A percentile compares a stretch with the other conserved stretches of the same genome.
phyloP scores from a whole-genome alignment of 2,797 vertebrate genomes.

The Crocodylus rhombifer region DNA sequence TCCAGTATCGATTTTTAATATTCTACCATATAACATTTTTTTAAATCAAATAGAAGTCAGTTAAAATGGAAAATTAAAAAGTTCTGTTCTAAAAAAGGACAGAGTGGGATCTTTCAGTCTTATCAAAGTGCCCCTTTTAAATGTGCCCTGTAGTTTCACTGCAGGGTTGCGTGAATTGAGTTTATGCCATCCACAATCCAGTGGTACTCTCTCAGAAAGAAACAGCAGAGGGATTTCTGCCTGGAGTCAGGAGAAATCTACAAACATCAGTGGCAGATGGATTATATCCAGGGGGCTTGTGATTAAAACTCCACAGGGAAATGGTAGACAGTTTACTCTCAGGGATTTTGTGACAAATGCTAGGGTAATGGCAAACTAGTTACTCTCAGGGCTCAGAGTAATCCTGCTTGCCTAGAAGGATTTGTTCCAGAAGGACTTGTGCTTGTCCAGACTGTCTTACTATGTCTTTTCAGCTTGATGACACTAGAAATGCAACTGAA shows the following conservation, averaged over 20 bases:
- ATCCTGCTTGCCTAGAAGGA: not conserved
- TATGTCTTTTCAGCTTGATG: constrained; percentile 1
- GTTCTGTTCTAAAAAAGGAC: not conserved
- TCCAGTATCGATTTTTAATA: not conserved
- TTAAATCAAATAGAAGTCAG: constrained; percentile 25
- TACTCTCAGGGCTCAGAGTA: constrained; percentile 20
- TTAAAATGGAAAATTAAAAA: not conserved
- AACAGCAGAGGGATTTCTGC: constrained; percentile 18
- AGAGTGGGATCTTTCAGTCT: constrained; percentile 17
- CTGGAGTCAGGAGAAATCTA: not conserved
- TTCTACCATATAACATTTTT: not conserved
- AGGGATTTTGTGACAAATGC: not conserved
- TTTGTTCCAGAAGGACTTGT: not conserved
- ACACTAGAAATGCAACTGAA: not conserved
- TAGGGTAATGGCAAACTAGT: not conserved
- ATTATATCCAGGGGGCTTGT: not conserved
- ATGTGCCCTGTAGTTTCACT: not conserved
- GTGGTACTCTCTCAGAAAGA: not conserved
- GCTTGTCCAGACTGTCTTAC: not conserved
- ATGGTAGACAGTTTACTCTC: constrained; percentile 36
- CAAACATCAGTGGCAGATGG: constrained; percentile 21
- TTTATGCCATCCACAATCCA: constrained; percentile 37
- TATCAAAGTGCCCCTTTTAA: not conserved
- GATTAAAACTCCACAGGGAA: constrained; percentile 20
- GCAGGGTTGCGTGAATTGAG: not conserved